A percentile compares a stretch with the other conserved stretches of the same genome.
Conservation (phyloP, 2,888 invertebrate genomes). For the Euplexia lucipara region DNA sequence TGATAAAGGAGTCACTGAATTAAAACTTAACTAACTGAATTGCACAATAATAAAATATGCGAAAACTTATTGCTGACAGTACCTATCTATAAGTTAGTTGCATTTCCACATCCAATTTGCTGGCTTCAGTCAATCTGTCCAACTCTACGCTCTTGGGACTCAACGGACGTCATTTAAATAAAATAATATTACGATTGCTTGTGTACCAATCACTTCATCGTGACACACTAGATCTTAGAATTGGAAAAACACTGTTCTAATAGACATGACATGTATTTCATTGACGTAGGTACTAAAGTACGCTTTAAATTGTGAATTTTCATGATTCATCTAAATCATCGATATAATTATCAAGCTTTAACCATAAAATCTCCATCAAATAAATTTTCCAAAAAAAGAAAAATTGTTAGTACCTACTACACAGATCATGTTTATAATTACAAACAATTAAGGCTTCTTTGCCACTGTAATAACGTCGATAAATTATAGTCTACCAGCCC, state of each 20-base stretch:
- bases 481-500: constrained; percentile 18
- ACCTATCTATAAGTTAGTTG: neutral
- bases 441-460: neutral
- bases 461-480: neutral
- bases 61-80: neutral
- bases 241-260: constrained; percentile 34
- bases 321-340: too few species aligned
- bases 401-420: too few species aligned
- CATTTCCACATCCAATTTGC: constrained; percentile 20
- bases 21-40: too few species aligned
- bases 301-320: too few species aligned
- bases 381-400: too few species aligned
- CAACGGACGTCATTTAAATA: constrained; percentile 42
- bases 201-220: constrained; percentile 4
- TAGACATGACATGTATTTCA: neutral
- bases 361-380: too few species aligned
- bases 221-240: neutral
- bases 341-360: too few species aligned
- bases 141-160: constrained; percentile 1
- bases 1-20: too few species aligned
- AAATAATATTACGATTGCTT: constrained; percentile 40
- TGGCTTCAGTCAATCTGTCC: constrained; percentile 19
- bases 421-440: neutral
- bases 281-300: too few species aligned
- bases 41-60: neutral